These are phyloP conservation scores for Brachyopa scutellaris DNA, from an alignment of 2,888 invertebrate species.

Conservation along the genomic window DNA sequence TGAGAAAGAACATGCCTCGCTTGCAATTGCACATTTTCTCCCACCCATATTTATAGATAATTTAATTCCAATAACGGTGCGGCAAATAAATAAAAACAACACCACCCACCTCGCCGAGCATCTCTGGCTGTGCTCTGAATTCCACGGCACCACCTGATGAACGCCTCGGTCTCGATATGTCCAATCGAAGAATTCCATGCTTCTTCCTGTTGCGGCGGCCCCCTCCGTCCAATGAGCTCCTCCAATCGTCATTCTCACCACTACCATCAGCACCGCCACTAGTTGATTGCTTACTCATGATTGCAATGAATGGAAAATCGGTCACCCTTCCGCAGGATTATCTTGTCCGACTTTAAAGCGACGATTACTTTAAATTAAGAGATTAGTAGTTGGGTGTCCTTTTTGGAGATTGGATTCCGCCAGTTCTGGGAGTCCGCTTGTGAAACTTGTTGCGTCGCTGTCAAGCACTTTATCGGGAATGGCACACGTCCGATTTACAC, in stretches of 20 bases:
- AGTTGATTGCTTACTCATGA: slow-evolving; percentile 71
- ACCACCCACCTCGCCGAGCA: slow-evolving; percentile 76
- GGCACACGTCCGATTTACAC: slow-evolving; percentile 69
- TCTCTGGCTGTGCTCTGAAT: slow-evolving; percentile 79
- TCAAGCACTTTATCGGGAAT: slow-evolving; percentile 50
- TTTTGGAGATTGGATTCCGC: background rate
- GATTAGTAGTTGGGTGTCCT: slow-evolving; percentile 8
- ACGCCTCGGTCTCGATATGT: slow-evolving; percentile 82
- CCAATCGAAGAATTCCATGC: slow-evolving; percentile 82
- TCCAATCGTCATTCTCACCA: slow-evolving; percentile 26
- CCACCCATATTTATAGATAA: background rate
- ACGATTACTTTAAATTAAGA: slow-evolving; percentile 35
- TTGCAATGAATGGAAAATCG: slow-evolving; percentile 47
- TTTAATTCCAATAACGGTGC: slow-evolving; percentile 41
- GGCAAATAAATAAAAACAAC: slow-evolving; percentile 7
- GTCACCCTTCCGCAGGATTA: slow-evolving; percentile 5
- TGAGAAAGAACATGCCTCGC: slow-evolving; percentile 31
- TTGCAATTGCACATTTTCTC: slow-evolving; percentile 33
- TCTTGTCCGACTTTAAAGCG: slow-evolving; percentile 27
- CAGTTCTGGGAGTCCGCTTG: slow-evolving; percentile 3
- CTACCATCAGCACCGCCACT: slow-evolving; percentile 14
- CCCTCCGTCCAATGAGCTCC: slow-evolving; percentile 19
- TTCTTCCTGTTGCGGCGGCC: slow-evolving; percentile 74
- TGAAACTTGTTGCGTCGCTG: slow-evolving; percentile 55
- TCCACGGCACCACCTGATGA: slow-evolving; percentile 83